Evolutionary conservation across 2,888 invertebrate genomes (phyloP).

Genomic region (Stomorhina lunata): DNA sequence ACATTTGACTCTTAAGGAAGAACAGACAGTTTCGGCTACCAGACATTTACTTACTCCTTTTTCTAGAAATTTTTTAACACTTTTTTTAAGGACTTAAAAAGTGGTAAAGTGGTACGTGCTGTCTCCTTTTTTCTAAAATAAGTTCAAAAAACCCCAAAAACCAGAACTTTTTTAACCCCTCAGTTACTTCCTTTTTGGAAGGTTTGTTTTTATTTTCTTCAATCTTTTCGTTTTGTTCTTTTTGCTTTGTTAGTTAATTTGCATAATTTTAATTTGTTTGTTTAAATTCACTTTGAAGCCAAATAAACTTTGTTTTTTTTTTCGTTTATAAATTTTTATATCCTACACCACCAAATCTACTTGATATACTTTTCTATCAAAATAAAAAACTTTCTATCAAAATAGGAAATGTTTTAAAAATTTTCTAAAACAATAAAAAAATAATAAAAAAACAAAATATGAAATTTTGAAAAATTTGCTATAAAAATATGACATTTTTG

Average conservation of each 20-base stretch:
- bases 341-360: too few species aligned
- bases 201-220: constrained; percentile 23
- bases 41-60: neutral
- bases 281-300: constrained; percentile 68
- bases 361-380: too few species aligned
- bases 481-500: too few species aligned
- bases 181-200: constrained; percentile 41
- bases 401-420: too few species aligned
- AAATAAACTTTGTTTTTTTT: constrained; percentile 55
- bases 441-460: too few species aligned
- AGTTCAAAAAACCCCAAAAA: neutral
- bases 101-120: constrained; percentile 54
- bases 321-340: too few species aligned
- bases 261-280: constrained; percentile 77
- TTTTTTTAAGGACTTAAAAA: constrained; percentile 47
- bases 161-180: constrained; percentile 15
- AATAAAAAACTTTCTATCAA: too few species aligned
- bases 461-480: too few species aligned
- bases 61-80: constrained; percentile 29
- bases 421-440: too few species aligned
- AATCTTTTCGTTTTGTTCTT: constrained; percentile 45
- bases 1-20: neutral
- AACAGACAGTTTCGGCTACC: neutral
- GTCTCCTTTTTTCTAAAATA: neutral
- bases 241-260: constrained; percentile 70